Conservation (phyloP, 2,888 invertebrate species). For the Chloroclystis v-ata region DNA sequence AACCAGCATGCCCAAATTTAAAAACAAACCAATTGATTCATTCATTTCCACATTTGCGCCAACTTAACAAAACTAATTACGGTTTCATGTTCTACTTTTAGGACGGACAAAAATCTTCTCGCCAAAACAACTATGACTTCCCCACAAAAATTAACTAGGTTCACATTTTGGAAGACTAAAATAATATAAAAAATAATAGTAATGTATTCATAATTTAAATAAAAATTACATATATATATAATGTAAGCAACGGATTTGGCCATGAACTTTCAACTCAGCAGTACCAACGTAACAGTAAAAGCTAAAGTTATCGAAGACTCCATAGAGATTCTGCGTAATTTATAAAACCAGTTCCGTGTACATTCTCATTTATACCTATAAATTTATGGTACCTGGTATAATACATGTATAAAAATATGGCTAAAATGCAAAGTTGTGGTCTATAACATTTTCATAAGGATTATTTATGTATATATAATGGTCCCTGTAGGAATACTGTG, state of each 20-base stretch:
- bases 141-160: slow-evolving; percentile 18
- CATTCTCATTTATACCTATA: background rate
- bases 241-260: slow-evolving; percentile 18
- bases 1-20: slow-evolving; percentile 8
- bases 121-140: slow-evolving; percentile 10
- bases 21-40: slow-evolving; percentile 16
- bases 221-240: slow-evolving; percentile 8
- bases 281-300: slow-evolving; percentile 8
- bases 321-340: slow-evolving; percentile 23
- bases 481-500: slow-evolving; percentile 45
- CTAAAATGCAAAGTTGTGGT: slow-evolving; percentile 17
- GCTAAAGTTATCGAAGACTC: slow-evolving; percentile 19
- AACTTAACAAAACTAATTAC: slow-evolving; percentile 18
- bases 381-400: slow-evolving; percentile 2
- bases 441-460: slow-evolving; percentile 19
- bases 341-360: slow-evolving; percentile 4
- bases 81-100: slow-evolving; percentile 7
- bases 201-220: slow-evolving; percentile 7
- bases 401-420: slow-evolving; percentile 18
- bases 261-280: slow-evolving; percentile 14
- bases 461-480: slow-evolving; percentile 35
- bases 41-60: slow-evolving; percentile 19
- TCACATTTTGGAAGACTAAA: slow-evolving; percentile 27
- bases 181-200: slow-evolving; percentile 11
- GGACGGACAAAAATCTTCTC: slow-evolving; percentile 18